These are phyloP conservation scores for Pyxicephalus adspersus DNA, from an alignment of 2,113 vertebrate genomes.

Conservation along the genomic window DNA sequence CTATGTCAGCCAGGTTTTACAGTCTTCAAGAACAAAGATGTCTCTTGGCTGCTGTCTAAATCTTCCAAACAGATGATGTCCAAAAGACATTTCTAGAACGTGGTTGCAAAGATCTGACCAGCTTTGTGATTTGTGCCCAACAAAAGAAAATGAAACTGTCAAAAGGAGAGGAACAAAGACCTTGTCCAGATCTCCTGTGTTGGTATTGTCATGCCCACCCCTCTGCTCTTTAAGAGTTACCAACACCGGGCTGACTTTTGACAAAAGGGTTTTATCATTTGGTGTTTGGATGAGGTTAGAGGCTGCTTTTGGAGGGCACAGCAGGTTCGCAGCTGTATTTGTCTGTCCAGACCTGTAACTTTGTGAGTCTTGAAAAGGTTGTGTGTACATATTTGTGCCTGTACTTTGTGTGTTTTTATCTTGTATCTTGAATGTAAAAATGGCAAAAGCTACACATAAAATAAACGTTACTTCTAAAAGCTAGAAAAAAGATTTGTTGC, in stretches of 20 bases:
- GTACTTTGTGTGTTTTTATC: background rate
- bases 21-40: too few relatives aligned
- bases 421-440: conserved; percentile 3
- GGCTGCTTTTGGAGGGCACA: background rate
- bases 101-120: background rate
- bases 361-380: background rate
- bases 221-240: conserved; percentile 21
- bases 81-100: background rate
- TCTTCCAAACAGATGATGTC: background rate
- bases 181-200: conserved; percentile 32
- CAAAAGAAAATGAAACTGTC: conserved; percentile 25
- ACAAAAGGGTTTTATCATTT: conserved; percentile 51
- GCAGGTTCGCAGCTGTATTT: conserved; percentile 32
- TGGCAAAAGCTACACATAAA: background rate
- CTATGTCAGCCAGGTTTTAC: too few relatives aligned
- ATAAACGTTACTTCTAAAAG: background rate
- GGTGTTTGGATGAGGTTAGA: conserved; percentile 50
- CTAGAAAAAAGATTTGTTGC: background rate
- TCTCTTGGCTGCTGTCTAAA: too few relatives aligned
- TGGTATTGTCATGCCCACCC: conserved; percentile 33
- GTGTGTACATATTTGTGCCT: conserved; percentile 14
- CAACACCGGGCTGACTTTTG: conserved; percentile 11
- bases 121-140: conserved; percentile 5
- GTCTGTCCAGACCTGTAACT: background rate
- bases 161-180: conserved; percentile 32